phyloP scores from a whole-genome alignment of 2,888 invertebrate species.

The Hipparchia sbordonii region DNA sequence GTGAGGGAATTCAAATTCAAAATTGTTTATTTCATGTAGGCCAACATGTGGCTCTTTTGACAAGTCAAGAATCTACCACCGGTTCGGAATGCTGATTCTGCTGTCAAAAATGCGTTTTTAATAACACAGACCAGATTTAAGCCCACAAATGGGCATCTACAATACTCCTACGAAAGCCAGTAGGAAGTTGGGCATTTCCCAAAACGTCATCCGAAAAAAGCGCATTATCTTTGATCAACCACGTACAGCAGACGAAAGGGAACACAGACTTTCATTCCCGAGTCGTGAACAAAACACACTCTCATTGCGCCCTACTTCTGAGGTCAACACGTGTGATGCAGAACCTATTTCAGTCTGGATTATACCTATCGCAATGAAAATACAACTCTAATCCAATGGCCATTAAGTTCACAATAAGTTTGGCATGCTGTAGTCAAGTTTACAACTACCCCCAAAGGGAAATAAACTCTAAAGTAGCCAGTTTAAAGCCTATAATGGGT shows the following conservation, averaged over 20 bases:
- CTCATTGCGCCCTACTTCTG: constrained; percentile 28
- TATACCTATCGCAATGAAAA: constrained; percentile 1
- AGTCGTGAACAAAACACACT: constrained; percentile 19
- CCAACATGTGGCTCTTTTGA: too few species aligned
- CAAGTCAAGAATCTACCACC: too few species aligned
- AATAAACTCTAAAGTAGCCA: background rate
- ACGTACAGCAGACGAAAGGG: constrained; percentile 15
- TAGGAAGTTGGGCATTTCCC: background rate
- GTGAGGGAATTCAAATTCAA: too few species aligned
- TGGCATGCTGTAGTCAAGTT: background rate
- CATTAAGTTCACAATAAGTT: constrained; percentile 4
- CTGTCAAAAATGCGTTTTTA: too few species aligned
- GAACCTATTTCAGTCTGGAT: constrained; percentile 13
- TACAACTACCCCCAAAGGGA: constrained; percentile 6
- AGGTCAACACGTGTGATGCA: constrained; percentile 25
- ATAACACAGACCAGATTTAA: too few species aligned
- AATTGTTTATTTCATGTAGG: too few species aligned
- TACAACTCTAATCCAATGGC: background rate
- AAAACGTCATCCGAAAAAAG: constrained; percentile 8
- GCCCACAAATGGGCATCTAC: too few species aligned
- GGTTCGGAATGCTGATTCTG: too few species aligned
- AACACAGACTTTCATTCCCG: constrained; percentile 16
- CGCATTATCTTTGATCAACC: constrained; percentile 17
- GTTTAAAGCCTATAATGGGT: background rate
- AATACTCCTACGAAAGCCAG: too few species aligned